These are phyloP conservation scores for Lycorma delicatula DNA, from an alignment of 1,140 invertebrate genomes.

Conservation along the genomic window DNA sequence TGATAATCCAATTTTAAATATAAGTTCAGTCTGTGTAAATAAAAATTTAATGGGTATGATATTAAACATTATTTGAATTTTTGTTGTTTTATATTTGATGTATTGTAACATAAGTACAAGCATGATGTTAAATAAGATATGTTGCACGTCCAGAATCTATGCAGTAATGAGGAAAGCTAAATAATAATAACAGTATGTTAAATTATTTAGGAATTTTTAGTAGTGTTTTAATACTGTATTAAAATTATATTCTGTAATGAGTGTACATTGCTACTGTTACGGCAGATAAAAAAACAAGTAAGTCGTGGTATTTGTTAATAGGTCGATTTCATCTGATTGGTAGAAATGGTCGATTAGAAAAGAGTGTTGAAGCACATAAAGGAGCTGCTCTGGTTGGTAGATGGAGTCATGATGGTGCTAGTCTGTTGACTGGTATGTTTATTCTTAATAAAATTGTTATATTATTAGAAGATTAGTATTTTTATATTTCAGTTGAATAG, in stretches of 20 bases:
- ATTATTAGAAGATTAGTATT: no score
- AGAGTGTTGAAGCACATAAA: slow-evolving; percentile 84
- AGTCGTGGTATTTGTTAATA: slow-evolving; percentile 36
- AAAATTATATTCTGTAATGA: not conserved
- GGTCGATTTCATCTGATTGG: slow-evolving; percentile 85
- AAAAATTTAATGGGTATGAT: no score
- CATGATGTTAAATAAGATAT: slow-evolving; percentile 9
- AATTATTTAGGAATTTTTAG: not conserved
- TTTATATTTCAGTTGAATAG: no score
- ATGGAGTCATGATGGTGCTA: slow-evolving; percentile 91
- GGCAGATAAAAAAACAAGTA: no score
- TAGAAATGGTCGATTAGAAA: slow-evolving; percentile 83
- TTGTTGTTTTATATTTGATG: no score
- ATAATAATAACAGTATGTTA: not conserved
- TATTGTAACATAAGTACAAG: no score
- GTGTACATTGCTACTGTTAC: slow-evolving; percentile 4
- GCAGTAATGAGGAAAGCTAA: not conserved
- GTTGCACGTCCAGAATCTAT: not conserved
- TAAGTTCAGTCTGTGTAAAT: no score
- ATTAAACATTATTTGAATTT: no score
- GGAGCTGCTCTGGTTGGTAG: slow-evolving; percentile 75
- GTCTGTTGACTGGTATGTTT: slow-evolving; percentile 70
- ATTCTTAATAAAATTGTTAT: not conserved
- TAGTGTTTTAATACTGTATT: not conserved
- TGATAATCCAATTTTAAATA: no score